Conservation (phyloP, 2,888 invertebrate species). For the Strigamia maritima region DNA sequence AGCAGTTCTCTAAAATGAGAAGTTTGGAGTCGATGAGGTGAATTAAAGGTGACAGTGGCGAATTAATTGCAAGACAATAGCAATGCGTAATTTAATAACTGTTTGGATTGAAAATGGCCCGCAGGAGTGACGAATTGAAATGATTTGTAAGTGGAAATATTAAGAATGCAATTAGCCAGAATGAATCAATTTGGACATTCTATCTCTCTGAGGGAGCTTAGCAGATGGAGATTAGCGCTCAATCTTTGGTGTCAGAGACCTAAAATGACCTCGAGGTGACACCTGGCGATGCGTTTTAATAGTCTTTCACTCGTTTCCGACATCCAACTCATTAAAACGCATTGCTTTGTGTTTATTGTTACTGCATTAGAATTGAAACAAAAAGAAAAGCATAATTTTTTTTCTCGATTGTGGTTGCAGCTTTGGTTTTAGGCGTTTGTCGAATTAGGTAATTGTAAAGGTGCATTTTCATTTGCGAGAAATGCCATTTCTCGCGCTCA, state of each 20-base stretch:
- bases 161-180: constrained; percentile 15
- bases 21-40: constrained; percentile 6
- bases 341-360: background rate
- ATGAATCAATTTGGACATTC: constrained; percentile 6
- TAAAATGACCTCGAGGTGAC: constrained; percentile 1
- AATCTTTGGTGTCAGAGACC: background rate
- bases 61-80: constrained; percentile 21
- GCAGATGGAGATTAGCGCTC: constrained; percentile 28
- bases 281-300: background rate
- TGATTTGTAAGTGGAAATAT: constrained; percentile 29
- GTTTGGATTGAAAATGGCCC: background rate
- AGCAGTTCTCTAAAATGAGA: constrained; percentile 2
- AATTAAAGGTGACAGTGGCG: constrained; percentile 16
- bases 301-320: background rate
- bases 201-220: background rate
- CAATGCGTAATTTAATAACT: background rate
- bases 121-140: background rate
- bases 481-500: too few species aligned
- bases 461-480: too few species aligned
- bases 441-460: too few species aligned
- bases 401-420: background rate
- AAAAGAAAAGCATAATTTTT: background rate
- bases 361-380: background rate
- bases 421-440: too few species aligned
- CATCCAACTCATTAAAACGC: background rate